phyloP scores from a whole-genome alignment of 1,140 invertebrate genomes.

The Drosophila pectinifera region DNA sequence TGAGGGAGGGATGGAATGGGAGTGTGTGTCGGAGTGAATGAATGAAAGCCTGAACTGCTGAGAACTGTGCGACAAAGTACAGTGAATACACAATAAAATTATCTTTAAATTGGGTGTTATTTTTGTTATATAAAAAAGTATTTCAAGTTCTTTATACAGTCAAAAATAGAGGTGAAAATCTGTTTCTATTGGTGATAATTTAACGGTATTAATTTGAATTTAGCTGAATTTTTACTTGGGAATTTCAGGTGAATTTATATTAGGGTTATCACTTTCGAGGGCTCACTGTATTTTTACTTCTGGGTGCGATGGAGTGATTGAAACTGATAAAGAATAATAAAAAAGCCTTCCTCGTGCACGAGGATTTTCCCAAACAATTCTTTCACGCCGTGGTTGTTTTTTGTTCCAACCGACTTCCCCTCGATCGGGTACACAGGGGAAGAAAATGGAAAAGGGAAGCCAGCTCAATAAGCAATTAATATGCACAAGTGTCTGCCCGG shows the following conservation, averaged over 20 bases:
- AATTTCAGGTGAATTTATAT: too few species aligned
- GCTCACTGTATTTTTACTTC: slow-evolving; percentile 11
- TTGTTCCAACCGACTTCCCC: slow-evolving; percentile 4
- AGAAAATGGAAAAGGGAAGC: slow-evolving; percentile 19
- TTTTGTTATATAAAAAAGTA: too few species aligned
- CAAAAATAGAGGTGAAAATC: too few species aligned
- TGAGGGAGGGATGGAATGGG: slow-evolving; percentile 5
- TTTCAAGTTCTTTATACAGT: too few species aligned
- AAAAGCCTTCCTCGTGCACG: slow-evolving; percentile 44
- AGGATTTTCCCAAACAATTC: slow-evolving; percentile 55
- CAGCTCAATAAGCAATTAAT: slow-evolving; percentile 82
- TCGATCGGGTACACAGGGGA: not conserved
- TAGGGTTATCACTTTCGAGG: not conserved
- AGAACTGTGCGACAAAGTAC: not conserved
- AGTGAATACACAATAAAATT: not conserved
- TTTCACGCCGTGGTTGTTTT: slow-evolving; percentile 15
- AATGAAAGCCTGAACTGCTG: slow-evolving; percentile 19
- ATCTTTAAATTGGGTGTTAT: not conserved
- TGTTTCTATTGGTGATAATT: too few species aligned
- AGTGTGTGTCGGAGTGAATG: slow-evolving; percentile 9
- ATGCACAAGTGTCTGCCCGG: slow-evolving; percentile 75
- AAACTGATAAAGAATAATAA: slow-evolving; percentile 59
- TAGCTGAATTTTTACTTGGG: not conserved
- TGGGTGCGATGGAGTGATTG: slow-evolving; percentile 42
- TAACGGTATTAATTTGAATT: too few species aligned